phyloP scores from a whole-genome alignment of 2,797 vertebrate species.

The Scolopax bukidnonensis region DNA sequence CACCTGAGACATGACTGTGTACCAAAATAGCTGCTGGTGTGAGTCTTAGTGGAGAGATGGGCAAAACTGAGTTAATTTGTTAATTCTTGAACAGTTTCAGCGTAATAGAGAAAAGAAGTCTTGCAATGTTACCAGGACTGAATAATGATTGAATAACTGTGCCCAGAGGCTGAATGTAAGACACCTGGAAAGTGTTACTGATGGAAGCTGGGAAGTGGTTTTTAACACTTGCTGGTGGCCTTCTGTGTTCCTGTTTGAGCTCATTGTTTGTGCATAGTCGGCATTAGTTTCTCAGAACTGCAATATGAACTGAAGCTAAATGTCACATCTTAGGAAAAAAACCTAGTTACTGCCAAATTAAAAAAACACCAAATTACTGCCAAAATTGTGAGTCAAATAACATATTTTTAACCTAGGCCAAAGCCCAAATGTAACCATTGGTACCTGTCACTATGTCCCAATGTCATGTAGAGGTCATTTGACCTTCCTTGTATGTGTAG shows the following conservation, averaged over 20 bases:
- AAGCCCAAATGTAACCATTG: neutral
- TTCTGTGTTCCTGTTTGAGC: neutral
- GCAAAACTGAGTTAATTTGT: neutral
- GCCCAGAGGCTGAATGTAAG: neutral
- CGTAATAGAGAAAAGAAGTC: neutral
- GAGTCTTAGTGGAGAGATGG: neutral
- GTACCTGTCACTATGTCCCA: neutral
- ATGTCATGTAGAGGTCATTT: neutral
- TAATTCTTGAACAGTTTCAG: neutral
- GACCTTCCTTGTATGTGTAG: neutral
- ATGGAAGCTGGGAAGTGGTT: neutral
- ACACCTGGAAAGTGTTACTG: neutral
- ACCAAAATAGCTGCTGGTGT: neutral
- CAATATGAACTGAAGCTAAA: neutral
- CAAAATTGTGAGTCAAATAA: neutral
- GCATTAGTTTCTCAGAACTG: neutral
- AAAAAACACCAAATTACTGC: neutral
- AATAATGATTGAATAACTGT: neutral
- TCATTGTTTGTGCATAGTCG: neutral
- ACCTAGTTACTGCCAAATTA: neutral
- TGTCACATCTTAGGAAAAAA: neutral
- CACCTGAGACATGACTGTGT: rapidly evolving
- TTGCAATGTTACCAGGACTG: neutral
- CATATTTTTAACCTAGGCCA: neutral
- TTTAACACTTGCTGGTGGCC: neutral